These are phyloP conservation scores for Macrochelys suwanniensis DNA, from an alignment of 2,797 vertebrate genomes.

Conservation along the genomic window DNA sequence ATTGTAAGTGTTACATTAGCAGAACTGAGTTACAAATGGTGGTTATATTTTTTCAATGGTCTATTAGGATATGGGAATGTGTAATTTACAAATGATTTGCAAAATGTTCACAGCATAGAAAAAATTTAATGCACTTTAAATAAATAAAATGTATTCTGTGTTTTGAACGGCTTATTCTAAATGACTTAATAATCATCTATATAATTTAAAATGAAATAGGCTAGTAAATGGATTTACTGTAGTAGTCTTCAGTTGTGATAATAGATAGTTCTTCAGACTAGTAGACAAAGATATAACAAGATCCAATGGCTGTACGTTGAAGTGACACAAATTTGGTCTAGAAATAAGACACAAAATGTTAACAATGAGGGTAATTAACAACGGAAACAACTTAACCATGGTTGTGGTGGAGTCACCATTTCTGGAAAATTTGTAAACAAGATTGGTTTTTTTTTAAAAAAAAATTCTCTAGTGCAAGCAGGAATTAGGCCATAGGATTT, in stretches of 20 bases:
- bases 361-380: neutral
- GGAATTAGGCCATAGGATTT: no score
- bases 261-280: neutral
- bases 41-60: rapidly evolving
- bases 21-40: neutral
- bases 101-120: neutral
- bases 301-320: neutral
- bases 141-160: neutral
- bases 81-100: neutral
- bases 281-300: neutral
- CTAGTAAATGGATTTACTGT: neutral
- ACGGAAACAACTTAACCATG: neutral
- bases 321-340: neutral
- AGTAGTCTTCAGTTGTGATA: neutral
- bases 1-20: rapidly evolving
- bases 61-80: rapidly evolving
- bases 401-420: neutral
- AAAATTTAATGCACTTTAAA: neutral
- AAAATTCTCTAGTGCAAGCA: neutral
- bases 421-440: rapidly evolving
- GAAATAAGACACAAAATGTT: neutral
- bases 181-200: neutral
- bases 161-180: rapidly evolving
- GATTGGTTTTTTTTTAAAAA: rapidly evolving
- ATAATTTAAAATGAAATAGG: rapidly evolving